Base-by-base conservation (phyloP, 2,113 vertebrate genomes). In the Platysteira castanea region DNA sequence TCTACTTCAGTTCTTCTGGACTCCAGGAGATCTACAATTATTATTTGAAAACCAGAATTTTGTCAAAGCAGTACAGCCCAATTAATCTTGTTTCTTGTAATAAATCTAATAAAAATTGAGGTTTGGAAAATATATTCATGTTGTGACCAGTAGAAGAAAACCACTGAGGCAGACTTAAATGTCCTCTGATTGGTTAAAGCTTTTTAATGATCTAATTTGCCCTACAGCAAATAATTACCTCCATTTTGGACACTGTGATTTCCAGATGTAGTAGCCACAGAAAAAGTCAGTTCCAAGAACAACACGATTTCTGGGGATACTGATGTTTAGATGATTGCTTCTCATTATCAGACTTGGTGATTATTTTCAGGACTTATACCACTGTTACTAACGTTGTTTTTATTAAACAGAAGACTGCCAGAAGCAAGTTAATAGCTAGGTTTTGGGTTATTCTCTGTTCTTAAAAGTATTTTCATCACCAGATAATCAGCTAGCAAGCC, bases 81-180 rank as follows among this genome's bases (percentile, higher is more conserved):
- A 93, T 87, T 87, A 91, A 93, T 90, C 83, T 90, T 75, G 35
- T 70, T 95, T 86, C 76, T 92, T 84, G 41, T 46, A 92, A 93
- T 84, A 90, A 96, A 95, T 93, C 65, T 73, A 88, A 89, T 75
- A 84, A 90, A 93, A 92, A 71, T 16, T 67, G 52, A 68, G 50
- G 59, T 86, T 95, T 95, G 79, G 90, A 89, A 96, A 95, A 84
- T 10, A 10, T 50, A 80, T n/a, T 74, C n/a, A 13, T 84, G 28
- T 87, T 88, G 28, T 78, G 44, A 90, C 60, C n/a, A 71, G 50
- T 41, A 86, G 88, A 94, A 93, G 78, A 31, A 90, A 95, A 91
- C 35, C 75, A 84, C 83, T 30, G 56, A 89, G 49, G 37, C 49
- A 93, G 60, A 70, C 13, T 88, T 87, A 75, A 88, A 94, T 46